Base-by-base conservation (phyloP, 2,113 vertebrate genomes). In the Telmatochromis bifrenatus region DNA sequence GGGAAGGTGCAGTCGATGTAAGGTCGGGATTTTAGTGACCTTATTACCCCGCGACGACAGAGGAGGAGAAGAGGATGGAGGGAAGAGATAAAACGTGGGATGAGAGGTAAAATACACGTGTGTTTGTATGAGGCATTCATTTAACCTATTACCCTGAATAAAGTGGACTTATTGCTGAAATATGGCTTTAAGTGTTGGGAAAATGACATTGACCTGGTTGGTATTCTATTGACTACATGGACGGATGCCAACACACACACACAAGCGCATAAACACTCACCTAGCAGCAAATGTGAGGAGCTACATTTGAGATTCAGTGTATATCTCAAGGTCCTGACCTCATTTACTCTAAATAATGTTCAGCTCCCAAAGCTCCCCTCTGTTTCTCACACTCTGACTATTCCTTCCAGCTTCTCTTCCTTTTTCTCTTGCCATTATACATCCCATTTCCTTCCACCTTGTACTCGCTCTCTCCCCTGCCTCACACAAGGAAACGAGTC, bases 261-360 rank as follows among this genome's bases (percentile, higher is more conserved):
- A 37, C 83, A 58, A 58, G 81, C 79, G 55, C 73, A 82, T 14
- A 77, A 45, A 90, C 35, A 82, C 84, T 85, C 31, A 73, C 37
- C 4, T 12, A 83, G 84, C 88, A 77, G 65, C 83, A 84, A 84
- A 80, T 86, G 86, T 85, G 81, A 85, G 84, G 90, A 84, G 77
- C 77, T 77, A 28, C 84, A 88, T 93, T 96, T 93, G 92, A 90
- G 75, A 92, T 96, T 97, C 94, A 84, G 88, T 35, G 94, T 95
- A 93, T 94, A 96, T 83, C 88, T 95, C 88, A 90, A 94, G 96
- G 95, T 94, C 94, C 92, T 91, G 92, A 94, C 95, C 96, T 96
- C 95, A 96, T 95, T 97, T 96, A 95, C 90, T 91, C 75, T 93
- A 92, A 90, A 85, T 93, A 93, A 96, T 96, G 95, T 94, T 93